Conservation (phyloP, 2,888 invertebrate species). For the Coenonympha glycerion region DNA sequence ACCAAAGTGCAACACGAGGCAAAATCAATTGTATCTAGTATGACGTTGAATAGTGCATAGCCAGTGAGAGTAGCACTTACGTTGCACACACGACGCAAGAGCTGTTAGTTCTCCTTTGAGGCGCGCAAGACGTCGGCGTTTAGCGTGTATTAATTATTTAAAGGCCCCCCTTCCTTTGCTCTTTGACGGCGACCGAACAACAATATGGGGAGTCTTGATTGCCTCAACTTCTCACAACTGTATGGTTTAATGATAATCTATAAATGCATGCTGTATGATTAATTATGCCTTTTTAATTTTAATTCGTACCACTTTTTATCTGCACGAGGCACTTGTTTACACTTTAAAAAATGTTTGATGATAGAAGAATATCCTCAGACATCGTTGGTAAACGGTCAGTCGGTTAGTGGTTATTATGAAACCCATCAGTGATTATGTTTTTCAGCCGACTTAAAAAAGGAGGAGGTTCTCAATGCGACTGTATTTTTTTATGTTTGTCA, state of each 20-base stretch:
- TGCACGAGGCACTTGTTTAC: no score
- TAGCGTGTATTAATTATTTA: conserved; percentile 75
- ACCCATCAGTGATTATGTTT: no score
- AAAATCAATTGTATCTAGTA: conserved; percentile 22
- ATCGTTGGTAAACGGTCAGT: no score
- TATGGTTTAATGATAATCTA: conserved; percentile 28
- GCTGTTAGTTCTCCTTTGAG: conserved; percentile 58
- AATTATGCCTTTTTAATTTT: no score
- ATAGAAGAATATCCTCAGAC: no score
- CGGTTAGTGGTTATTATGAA: no score
- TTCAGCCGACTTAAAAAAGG: no score
- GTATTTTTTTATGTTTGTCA: no score
- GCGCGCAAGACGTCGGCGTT: conserved; percentile 68
- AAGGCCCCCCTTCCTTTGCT: conserved; percentile 69
- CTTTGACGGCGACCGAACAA: conserved; percentile 69
- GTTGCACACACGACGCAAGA: conserved; percentile 59
- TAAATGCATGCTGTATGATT: no score
- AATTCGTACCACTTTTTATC: no score
- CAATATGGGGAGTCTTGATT: conserved; percentile 70
- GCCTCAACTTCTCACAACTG: conserved; percentile 44
- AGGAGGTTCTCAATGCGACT: no score
- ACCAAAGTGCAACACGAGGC: conserved; percentile 1
- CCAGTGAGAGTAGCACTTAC: conserved; percentile 40
- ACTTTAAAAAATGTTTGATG: no score
- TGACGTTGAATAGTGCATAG: conserved; percentile 21